A percentile compares a stretch with the other conserved stretches of the same genome.
phyloP scores from a whole-genome alignment of 2,888 invertebrate species.

The Lasioglossum marginatum region DNA sequence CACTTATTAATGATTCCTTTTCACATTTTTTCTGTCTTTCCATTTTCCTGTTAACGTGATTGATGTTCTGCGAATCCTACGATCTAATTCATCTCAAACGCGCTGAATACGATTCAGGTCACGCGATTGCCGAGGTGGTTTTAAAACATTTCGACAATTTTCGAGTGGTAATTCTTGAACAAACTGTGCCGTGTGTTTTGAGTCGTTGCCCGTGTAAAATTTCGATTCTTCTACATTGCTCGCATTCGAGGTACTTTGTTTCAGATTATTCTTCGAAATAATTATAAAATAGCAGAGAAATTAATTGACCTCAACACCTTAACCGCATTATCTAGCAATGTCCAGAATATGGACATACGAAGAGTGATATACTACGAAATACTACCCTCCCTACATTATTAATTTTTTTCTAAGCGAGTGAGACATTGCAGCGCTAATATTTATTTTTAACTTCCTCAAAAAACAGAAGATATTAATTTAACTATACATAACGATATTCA shows the following conservation, averaged over 20 bases:
- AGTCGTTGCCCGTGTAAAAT: background rate
- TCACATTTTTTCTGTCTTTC: background rate
- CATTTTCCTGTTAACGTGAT: background rate
- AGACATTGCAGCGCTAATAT: no score
- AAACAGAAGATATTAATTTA: no score
- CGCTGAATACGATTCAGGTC: background rate
- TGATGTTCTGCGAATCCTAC: background rate
- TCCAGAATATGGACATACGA: no score
- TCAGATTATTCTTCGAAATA: background rate
- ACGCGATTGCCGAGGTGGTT: background rate
- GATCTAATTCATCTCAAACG: background rate
- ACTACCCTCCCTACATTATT: no score
- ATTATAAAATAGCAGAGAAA: background rate
- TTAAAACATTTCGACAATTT: background rate
- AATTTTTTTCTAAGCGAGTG: no score
- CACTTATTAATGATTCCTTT: background rate
- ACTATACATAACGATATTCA: no score
- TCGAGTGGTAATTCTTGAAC: background rate
- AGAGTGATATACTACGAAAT: no score
- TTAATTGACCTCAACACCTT: background rate
- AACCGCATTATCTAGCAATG: no score
- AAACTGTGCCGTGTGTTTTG: background rate
- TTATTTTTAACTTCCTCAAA: no score
- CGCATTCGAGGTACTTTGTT: background rate
- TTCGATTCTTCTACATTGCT: background rate